Percentiles rank a stretch among this genome's conserved stretches.
Conservation (phyloP, 2,797 vertebrate genomes). For the Zenarchopterus dispar region DNA sequence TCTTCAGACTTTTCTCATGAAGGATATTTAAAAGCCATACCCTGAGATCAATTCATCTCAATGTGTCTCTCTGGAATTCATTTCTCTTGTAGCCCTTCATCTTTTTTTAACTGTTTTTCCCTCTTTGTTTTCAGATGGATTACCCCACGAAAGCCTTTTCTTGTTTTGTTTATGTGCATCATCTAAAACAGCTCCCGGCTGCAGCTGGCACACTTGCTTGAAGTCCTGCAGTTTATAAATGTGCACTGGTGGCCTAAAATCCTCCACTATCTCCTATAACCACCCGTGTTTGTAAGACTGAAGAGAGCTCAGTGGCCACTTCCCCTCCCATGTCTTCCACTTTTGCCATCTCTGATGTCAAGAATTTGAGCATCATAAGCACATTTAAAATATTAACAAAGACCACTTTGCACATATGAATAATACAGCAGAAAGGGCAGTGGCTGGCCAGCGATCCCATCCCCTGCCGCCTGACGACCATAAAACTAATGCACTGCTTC, state of each 20-base stretch:
- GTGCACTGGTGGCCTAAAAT: conserved; percentile 62
- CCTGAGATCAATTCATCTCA: conserved; percentile 73
- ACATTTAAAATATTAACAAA: conserved; percentile 90
- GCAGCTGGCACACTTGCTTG: conserved; percentile 53
- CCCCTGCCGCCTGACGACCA: conserved; percentile 70
- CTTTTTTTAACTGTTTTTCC: conserved; percentile 4
- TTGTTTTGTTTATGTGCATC: conserved; percentile 49
- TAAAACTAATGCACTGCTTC: conserved; percentile 87
- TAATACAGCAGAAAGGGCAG: conserved; percentile 85
- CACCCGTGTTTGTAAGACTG: conserved; percentile 43
- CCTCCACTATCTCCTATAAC: conserved; percentile 49
- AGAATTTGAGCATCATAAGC: conserved; percentile 84
- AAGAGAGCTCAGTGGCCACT: conserved; percentile 51
- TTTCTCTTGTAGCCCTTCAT: conserved; percentile 48
- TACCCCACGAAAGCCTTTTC: conserved; percentile 49
- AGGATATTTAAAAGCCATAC: conserved; percentile 82
- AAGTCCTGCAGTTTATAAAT: conserved; percentile 59
- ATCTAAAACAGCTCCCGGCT: conserved; percentile 34
- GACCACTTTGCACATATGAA: conserved; percentile 88
- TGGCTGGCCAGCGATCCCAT: conserved; percentile 80
- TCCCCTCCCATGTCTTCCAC: conserved; percentile 54
- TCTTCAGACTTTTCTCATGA: conserved; percentile 76
- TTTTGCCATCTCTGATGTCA: conserved; percentile 70
- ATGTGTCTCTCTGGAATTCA: conserved; percentile 66
- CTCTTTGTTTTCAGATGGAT: conserved; percentile 44